Conservation (phyloP, 2,113 vertebrate species). For the Brachirus orientalis region DNA sequence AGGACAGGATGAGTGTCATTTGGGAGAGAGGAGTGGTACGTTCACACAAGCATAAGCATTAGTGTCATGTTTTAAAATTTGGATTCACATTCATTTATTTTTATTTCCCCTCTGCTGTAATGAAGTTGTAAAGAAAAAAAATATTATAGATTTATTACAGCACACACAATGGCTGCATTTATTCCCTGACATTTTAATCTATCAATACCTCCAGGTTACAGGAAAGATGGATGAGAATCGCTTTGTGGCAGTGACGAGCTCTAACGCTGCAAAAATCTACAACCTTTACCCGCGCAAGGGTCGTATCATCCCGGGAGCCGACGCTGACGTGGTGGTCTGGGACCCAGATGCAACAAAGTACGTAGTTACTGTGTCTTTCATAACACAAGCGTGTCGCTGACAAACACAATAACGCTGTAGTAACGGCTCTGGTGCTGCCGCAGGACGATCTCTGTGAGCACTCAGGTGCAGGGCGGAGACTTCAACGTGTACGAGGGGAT, state of each 20-base stretch:
- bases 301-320: slow-evolving; percentile 93
- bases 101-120: too few relatives aligned
- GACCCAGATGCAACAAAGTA: slow-evolving; percentile 86
- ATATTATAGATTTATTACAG: slow-evolving; percentile 2
- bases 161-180: not conserved
- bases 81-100: too few relatives aligned
- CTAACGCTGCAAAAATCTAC: slow-evolving; percentile 96
- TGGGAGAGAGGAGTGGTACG: slow-evolving; percentile 98
- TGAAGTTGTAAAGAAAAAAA: too few relatives aligned
- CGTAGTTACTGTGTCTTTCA: not conserved
- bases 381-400: not conserved
- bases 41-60: not conserved
- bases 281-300: slow-evolving; percentile 97
- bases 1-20: slow-evolving; percentile 97
- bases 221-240: slow-evolving; percentile 99
- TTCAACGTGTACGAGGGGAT: slow-evolving; percentile 94
- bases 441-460: slow-evolving; percentile 94
- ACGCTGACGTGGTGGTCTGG: slow-evolving; percentile 95
- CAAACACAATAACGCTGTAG: not conserved
- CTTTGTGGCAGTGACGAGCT: slow-evolving; percentile 96
- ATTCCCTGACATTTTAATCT: not conserved
- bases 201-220: slow-evolving; percentile 84
- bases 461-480: slow-evolving; percentile 95
- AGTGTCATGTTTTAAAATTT: too few relatives aligned
- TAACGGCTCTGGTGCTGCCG: not conserved